phyloP scores from a whole-genome alignment of 2,888 invertebrate genomes.

The Sinodicranocentrus sp. region DNA sequence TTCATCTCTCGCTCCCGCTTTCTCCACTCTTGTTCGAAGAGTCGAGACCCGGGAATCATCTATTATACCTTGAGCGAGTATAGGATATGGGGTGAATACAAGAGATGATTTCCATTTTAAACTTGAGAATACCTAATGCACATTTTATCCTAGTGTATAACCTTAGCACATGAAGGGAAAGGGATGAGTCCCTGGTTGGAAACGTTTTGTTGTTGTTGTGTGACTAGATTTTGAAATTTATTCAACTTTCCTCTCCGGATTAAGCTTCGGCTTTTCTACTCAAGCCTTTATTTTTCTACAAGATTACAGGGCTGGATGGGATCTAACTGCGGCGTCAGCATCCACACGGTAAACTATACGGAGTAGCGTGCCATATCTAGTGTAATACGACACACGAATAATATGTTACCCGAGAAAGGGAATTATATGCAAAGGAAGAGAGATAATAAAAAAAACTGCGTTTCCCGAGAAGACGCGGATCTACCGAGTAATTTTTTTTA shows the following conservation, averaged over 20 bases:
- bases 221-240: constrained; percentile 22
- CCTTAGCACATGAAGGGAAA: not conserved
- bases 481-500: too few relatives aligned
- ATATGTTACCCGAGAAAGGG: constrained; percentile 1
- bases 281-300: constrained; percentile 20
- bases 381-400: not conserved
- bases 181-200: too few relatives aligned
- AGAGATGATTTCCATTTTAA: constrained; percentile 3
- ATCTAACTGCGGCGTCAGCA: constrained; percentile 24
- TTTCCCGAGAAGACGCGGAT: too few relatives aligned
- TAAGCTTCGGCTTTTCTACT: too few relatives aligned
- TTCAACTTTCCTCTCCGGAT: not conserved
- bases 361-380: not conserved
- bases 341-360: not conserved
- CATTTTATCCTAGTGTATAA: not conserved
- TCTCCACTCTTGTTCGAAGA: not conserved
- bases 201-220: constrained; percentile 13
- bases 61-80: too few relatives aligned
- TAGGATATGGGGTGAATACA: constrained; percentile 14
- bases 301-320: constrained; percentile 31
- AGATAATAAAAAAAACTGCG: too few relatives aligned
- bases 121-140: not conserved
- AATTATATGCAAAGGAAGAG: constrained; percentile 5
- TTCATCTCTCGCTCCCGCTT: constrained; percentile 8
- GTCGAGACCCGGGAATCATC: not conserved